phyloP scores from a whole-genome alignment of 2,113 vertebrate species.

The Tetrax tetrax region DNA sequence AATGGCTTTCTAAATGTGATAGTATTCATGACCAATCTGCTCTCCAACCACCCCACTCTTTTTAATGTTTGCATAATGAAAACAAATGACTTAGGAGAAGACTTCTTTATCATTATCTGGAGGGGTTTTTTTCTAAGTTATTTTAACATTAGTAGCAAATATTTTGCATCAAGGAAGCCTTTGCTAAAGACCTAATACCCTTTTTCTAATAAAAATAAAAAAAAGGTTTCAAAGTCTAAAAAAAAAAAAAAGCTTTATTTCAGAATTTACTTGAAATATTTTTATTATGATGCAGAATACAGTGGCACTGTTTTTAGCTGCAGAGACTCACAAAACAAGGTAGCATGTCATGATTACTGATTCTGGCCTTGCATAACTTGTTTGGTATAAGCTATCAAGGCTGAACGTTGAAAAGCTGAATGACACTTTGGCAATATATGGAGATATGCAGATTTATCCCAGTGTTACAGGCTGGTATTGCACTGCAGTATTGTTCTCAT shows the following conservation, averaged over 20 bases:
- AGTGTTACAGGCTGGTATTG: background rate
- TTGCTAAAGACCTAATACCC: background rate
- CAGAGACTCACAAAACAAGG: background rate
- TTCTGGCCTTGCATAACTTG: background rate
- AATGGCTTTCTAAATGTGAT: background rate
- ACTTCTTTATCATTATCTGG: background rate
- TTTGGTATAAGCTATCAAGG: background rate
- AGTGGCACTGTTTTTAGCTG: background rate
- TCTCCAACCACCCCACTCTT: background rate
- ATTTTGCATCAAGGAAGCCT: background rate
- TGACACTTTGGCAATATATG: background rate
- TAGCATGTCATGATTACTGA: background rate
- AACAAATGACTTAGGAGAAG: background rate
- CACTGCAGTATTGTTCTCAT: background rate
- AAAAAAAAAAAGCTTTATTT: background rate
- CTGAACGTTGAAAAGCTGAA: background rate
- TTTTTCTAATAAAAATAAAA: accelerated
- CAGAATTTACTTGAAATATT: background rate
- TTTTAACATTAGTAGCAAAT: background rate
- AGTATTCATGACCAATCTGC: background rate
- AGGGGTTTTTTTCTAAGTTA: background rate
- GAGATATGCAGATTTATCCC: background rate
- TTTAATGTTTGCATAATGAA: background rate
- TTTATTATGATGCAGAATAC: background rate
- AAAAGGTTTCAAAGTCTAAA: background rate